These are phyloP conservation scores for Meleagris gallopavo DNA, from an alignment of 2,113 vertebrate species.

Conservation along the genomic window DNA sequence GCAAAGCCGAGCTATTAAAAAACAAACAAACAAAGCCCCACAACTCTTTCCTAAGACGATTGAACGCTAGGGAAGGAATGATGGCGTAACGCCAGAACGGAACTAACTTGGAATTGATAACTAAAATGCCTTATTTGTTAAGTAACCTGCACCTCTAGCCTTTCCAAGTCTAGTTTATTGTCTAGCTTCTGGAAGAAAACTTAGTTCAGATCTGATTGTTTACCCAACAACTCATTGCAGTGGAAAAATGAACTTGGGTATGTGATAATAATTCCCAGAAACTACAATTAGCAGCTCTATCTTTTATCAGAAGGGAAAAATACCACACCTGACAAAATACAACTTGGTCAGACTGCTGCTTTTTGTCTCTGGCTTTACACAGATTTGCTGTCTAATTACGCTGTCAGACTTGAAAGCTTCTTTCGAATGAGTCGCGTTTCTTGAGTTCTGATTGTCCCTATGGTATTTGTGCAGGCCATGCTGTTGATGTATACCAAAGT, in stretches of 20 bases:
- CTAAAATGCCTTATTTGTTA: not conserved
- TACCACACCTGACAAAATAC: rapidly evolving
- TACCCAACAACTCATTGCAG: not conserved
- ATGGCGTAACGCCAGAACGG: not conserved
- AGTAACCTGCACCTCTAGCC: not conserved
- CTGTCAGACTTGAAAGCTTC: not conserved
- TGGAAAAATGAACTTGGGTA: not conserved
- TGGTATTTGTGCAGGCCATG: not conserved
- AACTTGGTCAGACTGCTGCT: not conserved
- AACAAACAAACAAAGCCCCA: too few relatives aligned
- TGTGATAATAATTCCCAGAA: not conserved
- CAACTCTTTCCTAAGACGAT: not conserved
- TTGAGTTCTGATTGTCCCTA: not conserved
- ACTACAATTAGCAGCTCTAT: not conserved
- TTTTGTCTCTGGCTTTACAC: not conserved
- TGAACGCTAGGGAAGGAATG: not conserved
- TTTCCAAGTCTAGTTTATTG: not conserved
- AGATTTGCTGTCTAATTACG: not conserved
- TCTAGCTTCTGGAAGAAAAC: not conserved
- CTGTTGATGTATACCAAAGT: not conserved
- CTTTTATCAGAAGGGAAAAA: not conserved
- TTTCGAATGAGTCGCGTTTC: not conserved
- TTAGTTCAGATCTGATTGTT: not conserved
- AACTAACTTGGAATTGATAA: not conserved
- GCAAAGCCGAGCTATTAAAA: not conserved